A percentile compares a stretch with the other conserved stretches of the same genome.
These are phyloP conservation scores for Euphysa ruthae DNA, from an alignment of 30 jellyfish, hydroid and myxozoan species.

Conservation along the genomic window DNA sequence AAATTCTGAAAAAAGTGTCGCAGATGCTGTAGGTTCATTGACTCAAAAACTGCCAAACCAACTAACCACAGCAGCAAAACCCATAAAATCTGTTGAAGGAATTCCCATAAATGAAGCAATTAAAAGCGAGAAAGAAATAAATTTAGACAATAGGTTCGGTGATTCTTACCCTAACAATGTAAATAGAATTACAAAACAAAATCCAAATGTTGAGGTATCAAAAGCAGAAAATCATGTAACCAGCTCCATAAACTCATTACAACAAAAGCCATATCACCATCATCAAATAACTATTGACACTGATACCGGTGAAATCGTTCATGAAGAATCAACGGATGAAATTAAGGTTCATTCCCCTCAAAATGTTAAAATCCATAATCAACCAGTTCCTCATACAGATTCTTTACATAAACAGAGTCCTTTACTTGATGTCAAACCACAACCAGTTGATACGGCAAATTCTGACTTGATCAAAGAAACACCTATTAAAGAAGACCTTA, in stretches of 20 bases:
- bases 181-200: neutral
- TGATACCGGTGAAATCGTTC: slow-evolving; percentile 25
- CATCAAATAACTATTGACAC: slow-evolving; percentile 25
- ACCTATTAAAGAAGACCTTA: no score
- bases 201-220: no score
- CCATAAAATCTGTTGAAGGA: neutral
- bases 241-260: no score
- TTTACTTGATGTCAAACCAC: no score
- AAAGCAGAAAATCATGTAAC: no score
- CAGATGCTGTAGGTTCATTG: no score
- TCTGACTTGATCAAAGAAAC: no score
- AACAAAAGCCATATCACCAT: slow-evolving; percentile 14
- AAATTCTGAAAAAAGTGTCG: neutral
- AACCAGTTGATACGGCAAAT: no score
- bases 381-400: no score
- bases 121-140: slow-evolving; percentile 10
- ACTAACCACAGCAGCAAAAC: neutral
- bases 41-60: no score
- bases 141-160: slow-evolving; percentile 2
- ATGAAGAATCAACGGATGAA: slow-evolving; percentile 2
- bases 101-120: neutral
- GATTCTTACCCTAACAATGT: slow-evolving; percentile 4
- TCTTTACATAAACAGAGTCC: no score
- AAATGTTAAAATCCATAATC: neutral
- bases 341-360: neutral